Conservation (phyloP, 2,888 invertebrate genomes). For the Pseudococcus jackbeardsleyi region DNA sequence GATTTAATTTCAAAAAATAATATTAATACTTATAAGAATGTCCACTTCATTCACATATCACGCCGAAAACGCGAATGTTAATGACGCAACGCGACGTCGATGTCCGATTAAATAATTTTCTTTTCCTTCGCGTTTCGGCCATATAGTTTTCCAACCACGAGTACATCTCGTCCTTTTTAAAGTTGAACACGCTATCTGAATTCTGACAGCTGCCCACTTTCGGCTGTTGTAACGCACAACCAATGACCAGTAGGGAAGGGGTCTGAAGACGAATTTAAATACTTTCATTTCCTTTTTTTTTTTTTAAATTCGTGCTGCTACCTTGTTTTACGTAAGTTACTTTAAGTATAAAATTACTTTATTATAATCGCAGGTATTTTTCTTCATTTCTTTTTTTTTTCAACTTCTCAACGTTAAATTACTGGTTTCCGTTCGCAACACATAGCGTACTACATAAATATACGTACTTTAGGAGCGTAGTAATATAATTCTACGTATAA, state of each 20-base stretch:
- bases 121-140: background rate
- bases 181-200: slow-evolving; percentile 1
- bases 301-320: background rate
- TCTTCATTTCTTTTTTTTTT: background rate
- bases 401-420: background rate
- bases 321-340: background rate
- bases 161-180: background rate
- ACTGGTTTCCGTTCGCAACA: background rate
- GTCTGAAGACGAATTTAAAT: background rate
- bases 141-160: background rate
- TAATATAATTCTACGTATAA: too few species aligned
- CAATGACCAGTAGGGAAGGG: background rate
- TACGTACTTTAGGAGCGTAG: too few species aligned
- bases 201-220: slow-evolving; percentile 17
- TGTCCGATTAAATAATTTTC: background rate
- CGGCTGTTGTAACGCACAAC: background rate
- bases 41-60: too few species aligned
- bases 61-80: too few species aligned
- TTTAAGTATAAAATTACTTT: background rate
- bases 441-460: too few species aligned
- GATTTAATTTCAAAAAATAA: too few species aligned
- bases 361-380: background rate
- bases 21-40: too few species aligned
- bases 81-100: background rate
- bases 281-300: slow-evolving; percentile 25